These are phyloP conservation scores for Anthoscopus minutus DNA, from an alignment of 2,113 vertebrate species.

Conservation along the genomic window DNA sequence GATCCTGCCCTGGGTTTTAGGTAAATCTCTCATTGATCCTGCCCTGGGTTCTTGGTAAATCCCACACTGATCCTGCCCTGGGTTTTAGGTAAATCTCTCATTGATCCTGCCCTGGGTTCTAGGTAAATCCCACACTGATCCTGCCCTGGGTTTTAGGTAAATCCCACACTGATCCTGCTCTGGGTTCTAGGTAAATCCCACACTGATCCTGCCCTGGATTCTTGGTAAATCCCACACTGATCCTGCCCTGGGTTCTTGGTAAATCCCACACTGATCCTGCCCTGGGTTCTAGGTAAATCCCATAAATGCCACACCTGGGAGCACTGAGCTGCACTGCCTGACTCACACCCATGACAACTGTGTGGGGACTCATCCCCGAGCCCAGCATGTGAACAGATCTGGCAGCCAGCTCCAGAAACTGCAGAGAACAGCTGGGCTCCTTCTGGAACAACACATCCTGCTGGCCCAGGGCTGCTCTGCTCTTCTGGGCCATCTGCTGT, in stretches of 20 bases:
- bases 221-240: not conserved
- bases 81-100: not conserved
- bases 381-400: not conserved
- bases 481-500: not conserved
- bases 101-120: not conserved
- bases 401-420: not conserved
- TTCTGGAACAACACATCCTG: slow-evolving; percentile 1
- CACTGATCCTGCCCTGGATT: not conserved
- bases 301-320: not conserved
- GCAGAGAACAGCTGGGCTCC: slow-evolving; percentile 1
- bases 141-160: not conserved
- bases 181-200: slow-evolving; percentile 86
- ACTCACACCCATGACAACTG: not conserved
- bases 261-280: not conserved
- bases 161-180: not conserved
- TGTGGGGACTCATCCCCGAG: not conserved
- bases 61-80: not conserved
- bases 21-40: not conserved
- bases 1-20: not conserved
- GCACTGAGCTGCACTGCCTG: not conserved
- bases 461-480: not conserved
- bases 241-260: not conserved
- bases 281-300: not conserved
- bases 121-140: not conserved
- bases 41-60: not conserved